Percentiles rank a stretch among this genome's conserved stretches.
Conservation (phyloP, 2,797 vertebrate species). For the Enteromius mattozi region DNA sequence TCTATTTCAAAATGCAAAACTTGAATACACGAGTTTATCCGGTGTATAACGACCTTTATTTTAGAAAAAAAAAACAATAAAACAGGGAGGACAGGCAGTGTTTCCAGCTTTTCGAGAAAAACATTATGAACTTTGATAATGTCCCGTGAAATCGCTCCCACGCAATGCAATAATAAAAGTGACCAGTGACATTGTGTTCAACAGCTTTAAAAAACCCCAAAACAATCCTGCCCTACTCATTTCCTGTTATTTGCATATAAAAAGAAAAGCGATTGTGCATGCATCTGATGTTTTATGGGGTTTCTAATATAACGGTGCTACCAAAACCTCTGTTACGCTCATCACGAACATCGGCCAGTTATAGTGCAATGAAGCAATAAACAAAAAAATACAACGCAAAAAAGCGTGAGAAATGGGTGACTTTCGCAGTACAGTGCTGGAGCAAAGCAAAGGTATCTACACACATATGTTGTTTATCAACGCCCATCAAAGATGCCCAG, state of each 20-base stretch:
- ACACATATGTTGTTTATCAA: slow-evolving; percentile 56
- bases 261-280: slow-evolving; percentile 15
- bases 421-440: background rate
- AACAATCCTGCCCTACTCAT: background rate
- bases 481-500: slow-evolving; percentile 55
- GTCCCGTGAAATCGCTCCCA: background rate
- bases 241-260: slow-evolving; percentile 14
- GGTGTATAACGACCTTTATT: background rate
- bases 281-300: slow-evolving; percentile 17
- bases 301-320: slow-evolving; percentile 2
- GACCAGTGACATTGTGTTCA: background rate
- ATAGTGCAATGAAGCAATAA: background rate
- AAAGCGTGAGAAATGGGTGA: background rate
- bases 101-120: background rate
- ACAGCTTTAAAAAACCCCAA: background rate
- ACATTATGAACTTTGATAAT: slow-evolving; percentile 27
- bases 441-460: slow-evolving; percentile 24
- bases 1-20: slow-evolving; percentile 38
- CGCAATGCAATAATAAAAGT: slow-evolving; percentile 18
- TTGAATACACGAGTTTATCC: background rate
- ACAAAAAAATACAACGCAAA: background rate
- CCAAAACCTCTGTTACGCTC: background rate
- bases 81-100: background rate
- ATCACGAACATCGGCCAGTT: background rate
- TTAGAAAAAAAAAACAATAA: background rate